Evolutionary conservation across 53 echinoderm and acorn worm species (phyloP), one percentile per base, ranked within the genome.

Genomic region (Astropecten irregularis): DNA sequence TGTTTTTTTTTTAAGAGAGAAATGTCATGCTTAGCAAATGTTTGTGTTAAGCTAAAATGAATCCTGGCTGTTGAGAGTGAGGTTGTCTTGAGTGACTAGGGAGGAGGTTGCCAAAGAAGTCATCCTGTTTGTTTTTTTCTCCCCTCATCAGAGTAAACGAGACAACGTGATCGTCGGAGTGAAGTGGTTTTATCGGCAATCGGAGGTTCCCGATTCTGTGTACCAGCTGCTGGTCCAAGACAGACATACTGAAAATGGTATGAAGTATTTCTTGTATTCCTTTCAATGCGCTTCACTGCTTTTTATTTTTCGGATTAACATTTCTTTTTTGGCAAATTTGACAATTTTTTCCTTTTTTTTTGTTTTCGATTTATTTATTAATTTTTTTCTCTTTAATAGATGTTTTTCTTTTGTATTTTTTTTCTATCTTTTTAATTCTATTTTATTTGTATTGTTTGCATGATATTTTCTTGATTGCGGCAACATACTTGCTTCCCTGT

Each of bases 191-290:
- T 92, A 97, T 60, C 87, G 97, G 0, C 97, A 89, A 40, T 89
- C 94, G 25, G 97, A 97, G 82, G 97, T 97, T 0, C 97, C 97
- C 0, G 97, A 97, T 54, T 94, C 97, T 0, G 97, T 97, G 40
- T 97, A 97, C 62, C 92, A 89, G 66, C 92, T 94, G 1, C 88
- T 97, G 54, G 94, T 97, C 27, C 97, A 97, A 77, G 97, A 97
- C 88, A 94, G 97, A 65, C 89, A 94, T 42, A 90, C 87, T 36
- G 92, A 92, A 71, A 95, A 95, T 48, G 85, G 95, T 95, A 65
- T 39, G 16, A 11, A 42, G 9, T 39, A 3, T 7, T 27, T 27
- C n/a, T n/a, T n/a, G 14, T 1, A 26, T 42, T 53, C 11, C 15
- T 27, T 7, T 39, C 7, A 68, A 2, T 27, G 0, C 9, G 4